Evolutionary conservation across 1,140 invertebrate species (phyloP), one percentile per base, ranked within the genome.

Genomic region (Oscheius sp.): DNA sequence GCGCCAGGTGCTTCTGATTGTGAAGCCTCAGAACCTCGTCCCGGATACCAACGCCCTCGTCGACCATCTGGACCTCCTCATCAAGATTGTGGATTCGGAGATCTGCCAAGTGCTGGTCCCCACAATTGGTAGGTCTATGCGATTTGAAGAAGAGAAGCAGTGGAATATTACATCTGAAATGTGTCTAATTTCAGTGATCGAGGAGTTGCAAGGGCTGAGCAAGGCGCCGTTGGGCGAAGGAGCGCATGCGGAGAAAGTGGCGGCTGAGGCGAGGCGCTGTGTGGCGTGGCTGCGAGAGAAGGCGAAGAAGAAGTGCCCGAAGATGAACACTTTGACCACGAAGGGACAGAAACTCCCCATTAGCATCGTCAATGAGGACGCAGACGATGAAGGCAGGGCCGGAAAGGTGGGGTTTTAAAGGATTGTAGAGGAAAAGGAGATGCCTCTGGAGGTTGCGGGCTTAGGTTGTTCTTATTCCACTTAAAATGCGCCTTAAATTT

Each of bases 1-100:
- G 23, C 7, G 23, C 4, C 49, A 1, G 10, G 61, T 66, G 55
- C 29, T 61, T 52, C 42, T 64, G 7, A 35, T 61, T 35, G 45
- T 71, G 7, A 55, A 65, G 26, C 69, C 69, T 4, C 35, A 62
- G 35, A 63, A 46, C n/a, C 23, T 71, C 10, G 58, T 71, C n/a
- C 62, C 62, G n/a, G 69, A 71, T 23, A 71, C 69, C n/a, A 71
- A 71, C 28, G 69, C 58, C 2, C 34, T 71, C 36, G 29, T 71
- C 36, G 69, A 38, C 1, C 52, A 71, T 3, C 42, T 71, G 7
- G 23, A 34, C 38, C 69, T 71, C 0, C 3, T 71, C 1, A 28
- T 49, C 18, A 28, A 64, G 13, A 34, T 71, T 7, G 26, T 71
- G 10, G 42, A 46, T 26, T 10, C 10, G 18, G 34, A 64, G 1